Evolutionary conservation across 2,888 invertebrate species (phyloP), one percentile per base, ranked within the genome.

Genomic region (Platypus cylindrus): DNA sequence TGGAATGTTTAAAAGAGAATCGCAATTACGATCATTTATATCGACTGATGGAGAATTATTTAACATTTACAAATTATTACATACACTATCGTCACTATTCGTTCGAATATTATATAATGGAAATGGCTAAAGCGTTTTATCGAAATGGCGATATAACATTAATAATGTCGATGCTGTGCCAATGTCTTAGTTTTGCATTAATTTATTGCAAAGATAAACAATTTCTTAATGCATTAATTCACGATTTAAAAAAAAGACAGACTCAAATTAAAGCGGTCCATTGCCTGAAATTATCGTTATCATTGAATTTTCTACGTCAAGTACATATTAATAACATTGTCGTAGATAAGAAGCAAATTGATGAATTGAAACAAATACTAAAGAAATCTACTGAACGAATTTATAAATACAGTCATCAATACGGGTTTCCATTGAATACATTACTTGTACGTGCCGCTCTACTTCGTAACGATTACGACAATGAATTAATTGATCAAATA

Each of bases 31-130:
- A 55, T 24, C 51, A 53, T 29, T 47, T 67, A 24, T 38, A 65
- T 5, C 58, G 54, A 17, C 54, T 68, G 22, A 65, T 65, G 39
- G 60, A 65, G 35, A 64, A 65, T 36, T 73, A 72, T 45, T 64
- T 70, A 59, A 59, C 64, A 47, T 71, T 70, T 45, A 66, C 66
- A 42, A 65, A 63, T 34, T 67, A 68, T 47, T 48, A 70, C 2
- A 63, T 66, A 3, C 65, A 65, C 5, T 71, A 66, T 48, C 56
- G 70, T 1, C 62, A 68, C 44, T 44, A 48, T n/a, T 49, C 52
- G 5, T 58, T 71, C 38, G 72, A 72, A 46, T 59, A 56, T 9
- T 45, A 48, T 23, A 43, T 67, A n/a, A 51, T 60, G 13, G 49
- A 56, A 17, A 44, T 61, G 41, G 55, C 66, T 38, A 51, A 63